Percentiles rank a stretch among this genome's conserved stretches.
Conservation (phyloP, 1,140 invertebrate genomes). For the Saccostrea echinata region DNA sequence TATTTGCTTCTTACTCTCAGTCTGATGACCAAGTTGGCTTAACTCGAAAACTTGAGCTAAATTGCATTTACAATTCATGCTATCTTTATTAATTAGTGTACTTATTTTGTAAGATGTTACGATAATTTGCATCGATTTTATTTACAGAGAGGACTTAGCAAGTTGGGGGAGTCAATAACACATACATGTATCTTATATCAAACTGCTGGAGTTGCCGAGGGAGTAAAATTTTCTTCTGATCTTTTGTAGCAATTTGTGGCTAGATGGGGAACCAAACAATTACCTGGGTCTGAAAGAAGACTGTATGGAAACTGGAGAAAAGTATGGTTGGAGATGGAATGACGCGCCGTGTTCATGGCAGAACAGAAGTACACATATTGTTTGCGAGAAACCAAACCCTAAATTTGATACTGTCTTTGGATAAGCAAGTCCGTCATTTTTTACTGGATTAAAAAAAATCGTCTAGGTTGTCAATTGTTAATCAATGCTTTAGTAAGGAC, state of each 20-base stretch:
- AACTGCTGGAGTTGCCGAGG: no score
- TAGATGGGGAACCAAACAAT: background rate
- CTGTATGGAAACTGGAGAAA: constrained; percentile 7
- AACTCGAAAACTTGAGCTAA: no score
- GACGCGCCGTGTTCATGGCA: constrained; percentile 22
- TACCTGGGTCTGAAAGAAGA: background rate
- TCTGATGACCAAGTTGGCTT: no score
- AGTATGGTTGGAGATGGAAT: constrained; percentile 4
- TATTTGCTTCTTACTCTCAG: no score
- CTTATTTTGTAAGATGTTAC: no score
- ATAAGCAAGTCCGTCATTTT: background rate
- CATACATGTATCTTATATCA: no score
- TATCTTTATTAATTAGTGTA: no score
- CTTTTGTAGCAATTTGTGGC: background rate
- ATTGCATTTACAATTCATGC: no score
- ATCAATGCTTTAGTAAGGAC: background rate
- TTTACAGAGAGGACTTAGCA: no score
- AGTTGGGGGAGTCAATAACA: no score
- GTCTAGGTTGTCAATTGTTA: background rate
- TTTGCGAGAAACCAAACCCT: background rate
- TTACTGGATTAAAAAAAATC: background rate
- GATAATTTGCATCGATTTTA: no score
- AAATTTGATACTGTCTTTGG: background rate
- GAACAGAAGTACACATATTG: background rate
- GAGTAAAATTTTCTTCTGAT: background rate